phyloP scores from a whole-genome alignment of 2,888 invertebrate genomes.

The Cephonodes hylas region DNA sequence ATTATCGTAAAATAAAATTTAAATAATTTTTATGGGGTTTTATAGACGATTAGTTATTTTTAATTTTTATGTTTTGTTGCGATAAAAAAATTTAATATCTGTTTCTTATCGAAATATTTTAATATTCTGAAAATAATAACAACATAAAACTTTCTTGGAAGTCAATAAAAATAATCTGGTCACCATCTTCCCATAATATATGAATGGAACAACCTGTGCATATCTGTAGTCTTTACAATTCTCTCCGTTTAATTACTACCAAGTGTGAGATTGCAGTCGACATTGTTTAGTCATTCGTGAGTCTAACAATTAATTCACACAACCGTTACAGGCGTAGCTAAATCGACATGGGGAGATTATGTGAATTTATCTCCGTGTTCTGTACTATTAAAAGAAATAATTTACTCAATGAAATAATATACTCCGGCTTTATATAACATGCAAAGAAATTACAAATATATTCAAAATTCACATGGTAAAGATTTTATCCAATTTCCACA shows the following conservation, averaged over 20 bases:
- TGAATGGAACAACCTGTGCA: background rate
- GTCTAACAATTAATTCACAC: slow-evolving; percentile 36
- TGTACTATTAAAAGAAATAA: background rate
- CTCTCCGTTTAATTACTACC: slow-evolving; percentile 29
- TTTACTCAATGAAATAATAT: too few species aligned
- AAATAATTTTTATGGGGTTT: too few species aligned
- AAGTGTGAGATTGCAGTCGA: slow-evolving; percentile 42
- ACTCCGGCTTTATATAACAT: too few species aligned
- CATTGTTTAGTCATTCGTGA: slow-evolving; percentile 50
- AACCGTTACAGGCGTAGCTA: slow-evolving; percentile 36
- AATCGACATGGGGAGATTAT: slow-evolving; percentile 29
- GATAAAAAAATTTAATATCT: too few species aligned
- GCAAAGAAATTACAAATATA: too few species aligned
- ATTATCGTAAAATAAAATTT: too few species aligned
- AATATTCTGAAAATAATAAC: too few species aligned
- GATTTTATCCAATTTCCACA: too few species aligned
- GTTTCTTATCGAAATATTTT: too few species aligned
- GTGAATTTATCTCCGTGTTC: slow-evolving; percentile 5
- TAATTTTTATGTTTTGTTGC: too few species aligned
- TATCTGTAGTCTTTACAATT: background rate
- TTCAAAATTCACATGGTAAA: too few species aligned
- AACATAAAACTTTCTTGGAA: background rate
- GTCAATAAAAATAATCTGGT: background rate
- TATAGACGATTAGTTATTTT: too few species aligned
- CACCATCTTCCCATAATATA: background rate